These are phyloP conservation scores for Cheilosia urbana DNA, from an alignment of 2,888 invertebrate genomes.

Conservation along the genomic window DNA sequence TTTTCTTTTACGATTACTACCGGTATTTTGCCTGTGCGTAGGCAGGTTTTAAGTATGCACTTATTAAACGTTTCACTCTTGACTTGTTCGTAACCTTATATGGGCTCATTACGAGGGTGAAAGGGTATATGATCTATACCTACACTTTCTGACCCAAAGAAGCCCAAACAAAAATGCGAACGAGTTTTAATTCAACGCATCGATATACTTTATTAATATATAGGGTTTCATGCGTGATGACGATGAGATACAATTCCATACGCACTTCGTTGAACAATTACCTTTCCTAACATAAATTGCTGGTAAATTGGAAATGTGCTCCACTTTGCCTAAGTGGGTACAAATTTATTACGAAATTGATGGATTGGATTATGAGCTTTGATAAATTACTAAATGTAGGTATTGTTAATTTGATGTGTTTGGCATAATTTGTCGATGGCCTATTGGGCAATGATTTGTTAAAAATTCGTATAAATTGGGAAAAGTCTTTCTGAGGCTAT, in stretches of 20 bases:
- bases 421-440: background rate
- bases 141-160: slow-evolving; percentile 2
- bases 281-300: slow-evolving; percentile 33
- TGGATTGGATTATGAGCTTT: slow-evolving; percentile 11
- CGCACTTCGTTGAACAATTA: slow-evolving; percentile 39
- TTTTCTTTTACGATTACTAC: slow-evolving; percentile 1
- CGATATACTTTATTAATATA: slow-evolving; percentile 32
- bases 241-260: slow-evolving; percentile 20
- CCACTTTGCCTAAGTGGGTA: slow-evolving; percentile 34
- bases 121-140: background rate
- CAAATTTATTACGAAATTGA: slow-evolving; percentile 31
- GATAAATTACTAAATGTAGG: background rate
- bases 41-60: background rate
- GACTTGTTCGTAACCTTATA: slow-evolving; percentile 5
- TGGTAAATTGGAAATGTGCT: slow-evolving; percentile 34
- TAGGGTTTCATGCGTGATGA: slow-evolving; percentile 40
- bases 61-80: slow-evolving; percentile 10
- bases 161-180: slow-evolving; percentile 21
- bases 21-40: background rate
- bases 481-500: no score
- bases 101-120: slow-evolving; percentile 5
- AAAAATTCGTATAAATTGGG: background rate
- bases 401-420: slow-evolving; percentile 7
- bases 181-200: slow-evolving; percentile 29
- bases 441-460: slow-evolving; percentile 2